Percentiles rank a stretch among this genome's conserved stretches.
Conservation (phyloP, 2,113 vertebrate genomes). For the Redunca redunca region DNA sequence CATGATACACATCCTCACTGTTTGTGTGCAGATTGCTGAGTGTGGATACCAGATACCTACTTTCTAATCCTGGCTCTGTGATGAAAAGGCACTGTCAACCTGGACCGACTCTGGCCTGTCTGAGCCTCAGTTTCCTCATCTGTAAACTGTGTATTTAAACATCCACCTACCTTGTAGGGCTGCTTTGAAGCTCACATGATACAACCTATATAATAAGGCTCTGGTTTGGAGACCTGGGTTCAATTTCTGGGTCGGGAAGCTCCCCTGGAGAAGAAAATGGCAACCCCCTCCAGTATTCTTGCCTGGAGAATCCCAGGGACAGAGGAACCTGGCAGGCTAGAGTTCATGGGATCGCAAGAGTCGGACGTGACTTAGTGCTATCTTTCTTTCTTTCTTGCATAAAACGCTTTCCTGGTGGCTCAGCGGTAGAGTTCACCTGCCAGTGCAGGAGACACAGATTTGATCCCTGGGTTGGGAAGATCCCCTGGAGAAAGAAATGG, state of each 20-base stretch:
- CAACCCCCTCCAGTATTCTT: background rate
- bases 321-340: background rate
- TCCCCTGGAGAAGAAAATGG: background rate
- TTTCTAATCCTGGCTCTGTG: background rate
- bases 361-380: fast-evolving
- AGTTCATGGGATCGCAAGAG: background rate
- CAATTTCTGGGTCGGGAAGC: background rate
- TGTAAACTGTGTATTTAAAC: background rate
- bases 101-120: background rate
- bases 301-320: background rate
- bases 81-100: background rate
- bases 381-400: background rate
- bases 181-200: background rate
- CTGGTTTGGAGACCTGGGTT: background rate
- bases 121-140: background rate
- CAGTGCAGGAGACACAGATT: background rate
- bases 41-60: too few species aligned
- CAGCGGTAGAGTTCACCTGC: background rate
- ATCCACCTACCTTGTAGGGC: background rate
- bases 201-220: background rate
- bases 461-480: background rate
- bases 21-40: background rate
- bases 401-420: background rate
- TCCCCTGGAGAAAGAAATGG: background rate
- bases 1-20: fast-evolving